phyloP scores from a whole-genome alignment of 2,113 vertebrate species.

The Lophotis ruficrista region DNA sequence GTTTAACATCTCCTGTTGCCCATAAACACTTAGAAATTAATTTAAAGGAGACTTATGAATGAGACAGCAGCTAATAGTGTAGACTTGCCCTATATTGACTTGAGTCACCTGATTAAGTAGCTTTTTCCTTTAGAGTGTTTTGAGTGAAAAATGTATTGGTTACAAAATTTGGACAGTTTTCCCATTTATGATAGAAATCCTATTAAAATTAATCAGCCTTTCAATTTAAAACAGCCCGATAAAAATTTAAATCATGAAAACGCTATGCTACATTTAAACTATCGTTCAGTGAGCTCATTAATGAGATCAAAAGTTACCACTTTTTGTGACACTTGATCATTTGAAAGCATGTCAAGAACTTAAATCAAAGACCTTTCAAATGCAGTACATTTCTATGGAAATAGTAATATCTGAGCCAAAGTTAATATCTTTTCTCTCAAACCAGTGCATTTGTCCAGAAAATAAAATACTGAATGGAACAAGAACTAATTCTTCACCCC shows the following conservation, averaged over 20 bases:
- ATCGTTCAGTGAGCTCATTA: constrained; percentile 28
- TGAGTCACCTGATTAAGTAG: constrained; percentile 5
- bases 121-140: constrained; percentile 1
- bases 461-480: background rate
- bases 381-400: constrained; percentile 20
- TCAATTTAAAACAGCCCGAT: constrained; percentile 32
- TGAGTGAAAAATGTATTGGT: constrained; percentile 31
- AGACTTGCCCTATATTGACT: background rate
- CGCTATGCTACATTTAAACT: constrained; percentile 43
- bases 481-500: background rate
- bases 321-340: constrained; percentile 56
- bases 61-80: background rate
- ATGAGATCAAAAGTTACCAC: constrained; percentile 50
- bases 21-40: background rate
- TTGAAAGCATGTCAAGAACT: constrained; percentile 42
- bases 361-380: constrained; percentile 52
- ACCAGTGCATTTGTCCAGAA: background rate
- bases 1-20: background rate
- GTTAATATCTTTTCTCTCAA: constrained; percentile 13
- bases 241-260: constrained; percentile 55
- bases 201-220: constrained; percentile 56
- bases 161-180: constrained; percentile 57
- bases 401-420: constrained; percentile 3
- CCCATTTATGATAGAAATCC: constrained; percentile 26
- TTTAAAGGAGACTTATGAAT: background rate